A percentile compares a stretch with the other conserved stretches of the same genome.
phyloP scores from a whole-genome alignment of 2,888 invertebrate genomes.

The Lutraria lutraria region DNA sequence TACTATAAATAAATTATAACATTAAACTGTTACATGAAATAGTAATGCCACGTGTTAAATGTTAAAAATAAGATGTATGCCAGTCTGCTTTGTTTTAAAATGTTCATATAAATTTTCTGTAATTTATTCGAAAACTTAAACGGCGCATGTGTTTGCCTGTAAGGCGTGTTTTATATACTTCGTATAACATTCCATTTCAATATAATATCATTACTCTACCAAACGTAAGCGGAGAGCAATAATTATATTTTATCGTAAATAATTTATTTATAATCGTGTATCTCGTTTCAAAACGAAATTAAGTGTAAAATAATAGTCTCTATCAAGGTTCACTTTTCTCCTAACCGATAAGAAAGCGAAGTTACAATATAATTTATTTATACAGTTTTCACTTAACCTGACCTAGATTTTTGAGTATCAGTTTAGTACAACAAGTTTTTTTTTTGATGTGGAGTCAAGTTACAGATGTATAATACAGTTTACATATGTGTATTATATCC shows the following conservation, averaged over 20 bases:
- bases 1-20: neutral
- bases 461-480: constrained; percentile 61
- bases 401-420: constrained; percentile 46
- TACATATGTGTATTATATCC: constrained; percentile 62
- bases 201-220: constrained; percentile 36
- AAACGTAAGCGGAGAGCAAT: constrained; percentile 41
- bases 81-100: constrained; percentile 14
- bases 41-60: neutral
- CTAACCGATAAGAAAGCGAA: constrained; percentile 54
- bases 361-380: constrained; percentile 67
- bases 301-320: constrained; percentile 66
- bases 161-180: neutral
- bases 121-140: constrained; percentile 17
- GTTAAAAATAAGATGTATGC: neutral
- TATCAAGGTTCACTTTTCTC: constrained; percentile 45
- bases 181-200: neutral
- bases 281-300: constrained; percentile 56
- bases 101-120: neutral
- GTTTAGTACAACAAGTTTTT: constrained; percentile 49
- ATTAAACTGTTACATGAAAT: neutral
- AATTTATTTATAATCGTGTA: constrained; percentile 58
- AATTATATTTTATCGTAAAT: constrained; percentile 58
- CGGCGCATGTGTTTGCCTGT: constrained; percentile 22
- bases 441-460: constrained; percentile 60
- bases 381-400: constrained; percentile 50